Percentiles rank a stretch among this genome's conserved stretches.
phyloP scores from a whole-genome alignment of 2,113 vertebrate species.

The Triplophysa dalaica region DNA sequence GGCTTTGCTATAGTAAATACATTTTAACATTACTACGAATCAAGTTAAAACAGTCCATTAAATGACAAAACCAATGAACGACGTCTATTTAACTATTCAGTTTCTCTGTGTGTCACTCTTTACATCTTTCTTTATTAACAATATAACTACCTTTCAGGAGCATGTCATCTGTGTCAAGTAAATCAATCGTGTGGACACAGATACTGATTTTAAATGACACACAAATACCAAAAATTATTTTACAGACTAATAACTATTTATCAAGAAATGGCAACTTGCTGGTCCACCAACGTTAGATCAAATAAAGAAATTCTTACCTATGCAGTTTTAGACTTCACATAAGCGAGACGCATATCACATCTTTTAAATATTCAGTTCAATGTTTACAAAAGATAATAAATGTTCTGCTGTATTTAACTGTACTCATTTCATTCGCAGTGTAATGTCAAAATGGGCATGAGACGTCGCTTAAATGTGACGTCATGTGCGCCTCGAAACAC shows the following conservation, averaged over 20 bases:
- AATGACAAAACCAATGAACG: too few relatives aligned
- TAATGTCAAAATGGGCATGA: slow-evolving; percentile 14
- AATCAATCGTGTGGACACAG: too few relatives aligned
- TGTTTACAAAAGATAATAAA: not conserved
- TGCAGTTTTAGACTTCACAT: not conserved
- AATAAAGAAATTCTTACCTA: not conserved
- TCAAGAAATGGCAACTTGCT: not conserved
- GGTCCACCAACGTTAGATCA: not conserved
- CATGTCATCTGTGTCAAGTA: too few relatives aligned
- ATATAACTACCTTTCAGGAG: too few relatives aligned
- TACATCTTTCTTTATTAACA: too few relatives aligned
- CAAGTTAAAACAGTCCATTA: too few relatives aligned
- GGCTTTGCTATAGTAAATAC: too few relatives aligned
- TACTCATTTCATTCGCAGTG: not conserved
- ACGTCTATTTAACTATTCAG: too few relatives aligned
- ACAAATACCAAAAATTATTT: not conserved
- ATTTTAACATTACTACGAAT: too few relatives aligned
- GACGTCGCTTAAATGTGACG: slow-evolving; percentile 31
- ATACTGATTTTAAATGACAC: too few relatives aligned
- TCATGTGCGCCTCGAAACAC: not conserved
- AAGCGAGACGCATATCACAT: not conserved
- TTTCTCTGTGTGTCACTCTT: too few relatives aligned
- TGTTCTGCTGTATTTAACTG: not conserved
- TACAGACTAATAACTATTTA: not conserved
- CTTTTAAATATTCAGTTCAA: too few relatives aligned